A percentile compares a stretch with the other conserved stretches of the same genome.
Conservation (phyloP, 2,797 vertebrate species). For the Lepilemur ruficaudatus region DNA sequence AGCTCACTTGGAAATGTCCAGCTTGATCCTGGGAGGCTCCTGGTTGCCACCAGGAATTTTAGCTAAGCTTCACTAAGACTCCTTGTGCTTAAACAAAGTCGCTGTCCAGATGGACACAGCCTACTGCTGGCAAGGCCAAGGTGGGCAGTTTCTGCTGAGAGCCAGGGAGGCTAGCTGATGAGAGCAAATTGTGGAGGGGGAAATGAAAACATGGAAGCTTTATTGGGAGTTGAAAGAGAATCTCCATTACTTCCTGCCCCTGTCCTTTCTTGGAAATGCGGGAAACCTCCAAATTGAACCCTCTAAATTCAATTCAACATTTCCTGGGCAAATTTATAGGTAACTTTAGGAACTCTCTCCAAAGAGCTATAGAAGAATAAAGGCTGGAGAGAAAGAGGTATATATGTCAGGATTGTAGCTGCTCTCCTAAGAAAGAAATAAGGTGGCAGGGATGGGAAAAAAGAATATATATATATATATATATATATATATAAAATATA, state of each 20-base stretch:
- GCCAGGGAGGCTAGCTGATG: neutral
- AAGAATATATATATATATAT: too few relatives aligned
- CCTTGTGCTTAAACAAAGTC: neutral
- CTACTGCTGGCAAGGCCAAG: rapidly evolving
- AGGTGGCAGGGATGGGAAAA: neutral
- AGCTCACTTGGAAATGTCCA: neutral
- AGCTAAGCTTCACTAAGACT: neutral
- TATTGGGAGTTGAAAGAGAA: neutral
- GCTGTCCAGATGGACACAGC: too few relatives aligned
- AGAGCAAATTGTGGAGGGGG: neutral
- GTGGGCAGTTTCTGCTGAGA: neutral
- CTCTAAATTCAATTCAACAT: neutral
- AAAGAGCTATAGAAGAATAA: neutral
- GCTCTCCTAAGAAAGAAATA: neutral
- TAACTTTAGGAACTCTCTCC: neutral
- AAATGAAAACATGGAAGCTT: neutral
- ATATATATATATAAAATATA: too few relatives aligned
- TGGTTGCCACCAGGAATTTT: neutral
- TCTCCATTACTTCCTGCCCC: neutral
- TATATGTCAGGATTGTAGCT: neutral
- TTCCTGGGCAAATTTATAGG: neutral
- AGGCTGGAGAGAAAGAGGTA: neutral
- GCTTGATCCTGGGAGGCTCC: neutral
- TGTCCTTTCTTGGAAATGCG: neutral
- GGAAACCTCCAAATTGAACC: neutral